Evolutionary conservation across 2,797 vertebrate genomes (phyloP).

Genomic region (Myoxocephalus aenaeus): DNA sequence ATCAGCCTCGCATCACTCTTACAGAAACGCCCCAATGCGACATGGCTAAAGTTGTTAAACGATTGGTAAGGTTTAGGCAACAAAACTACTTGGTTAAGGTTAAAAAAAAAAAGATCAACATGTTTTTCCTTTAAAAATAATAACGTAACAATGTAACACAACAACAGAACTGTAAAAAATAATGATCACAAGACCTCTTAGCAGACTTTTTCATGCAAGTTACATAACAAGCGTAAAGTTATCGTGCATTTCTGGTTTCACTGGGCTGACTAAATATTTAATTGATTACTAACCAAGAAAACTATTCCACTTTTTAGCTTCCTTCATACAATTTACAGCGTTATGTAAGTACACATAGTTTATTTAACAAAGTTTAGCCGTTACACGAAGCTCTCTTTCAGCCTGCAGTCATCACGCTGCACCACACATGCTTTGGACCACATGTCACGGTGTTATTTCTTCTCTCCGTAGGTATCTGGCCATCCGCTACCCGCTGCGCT

Average conservation of each 20-base stretch:
- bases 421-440: background rate
- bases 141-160: background rate
- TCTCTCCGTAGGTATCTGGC: conserved; percentile 86
- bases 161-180: background rate
- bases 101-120: background rate
- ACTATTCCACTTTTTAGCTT: background rate
- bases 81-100: background rate
- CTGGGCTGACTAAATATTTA: background rate
- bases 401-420: background rate
- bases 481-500: conserved; percentile 89
- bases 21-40: too few relatives aligned
- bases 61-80: background rate
- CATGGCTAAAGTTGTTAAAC: background rate
- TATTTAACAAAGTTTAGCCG: background rate
- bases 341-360: background rate
- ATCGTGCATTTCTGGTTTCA: background rate
- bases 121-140: background rate
- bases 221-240: too few relatives aligned
- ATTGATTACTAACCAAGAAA: background rate
- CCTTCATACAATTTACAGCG: background rate
- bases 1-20: too few relatives aligned
- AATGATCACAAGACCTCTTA: too few relatives aligned
- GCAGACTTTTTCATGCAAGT: too few relatives aligned
- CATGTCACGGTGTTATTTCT: background rate
- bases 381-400: background rate